A percentile compares a stretch with the other conserved stretches of the same genome.
These are phyloP conservation scores for Anhinga anhinga DNA, from an alignment of 2,113 vertebrate species.

Conservation along the genomic window DNA sequence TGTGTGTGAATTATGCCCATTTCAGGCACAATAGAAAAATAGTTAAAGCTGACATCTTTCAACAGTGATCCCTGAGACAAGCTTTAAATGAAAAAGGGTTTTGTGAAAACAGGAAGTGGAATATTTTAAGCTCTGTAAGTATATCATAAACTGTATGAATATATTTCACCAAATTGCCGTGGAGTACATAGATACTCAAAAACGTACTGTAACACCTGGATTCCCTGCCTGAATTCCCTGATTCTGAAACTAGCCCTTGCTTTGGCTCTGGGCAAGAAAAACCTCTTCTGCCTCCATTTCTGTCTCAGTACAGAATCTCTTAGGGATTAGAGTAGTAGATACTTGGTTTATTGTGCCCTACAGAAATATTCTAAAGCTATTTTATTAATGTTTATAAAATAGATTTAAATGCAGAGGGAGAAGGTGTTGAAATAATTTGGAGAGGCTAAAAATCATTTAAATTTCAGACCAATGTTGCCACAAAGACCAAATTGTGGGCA, in stretches of 20 bases:
- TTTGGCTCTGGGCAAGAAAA: not conserved
- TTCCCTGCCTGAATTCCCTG: not conserved
- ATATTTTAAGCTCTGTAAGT: not conserved
- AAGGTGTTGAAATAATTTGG: not conserved
- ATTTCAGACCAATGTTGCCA: not conserved
- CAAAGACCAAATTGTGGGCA: not conserved
- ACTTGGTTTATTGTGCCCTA: not conserved
- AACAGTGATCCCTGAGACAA: not conserved
- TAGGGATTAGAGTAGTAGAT: not conserved
- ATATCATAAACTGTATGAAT: not conserved
- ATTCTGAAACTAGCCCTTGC: not conserved
- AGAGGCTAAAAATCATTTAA: not conserved
- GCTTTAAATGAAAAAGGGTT: not conserved
- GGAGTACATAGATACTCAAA: not conserved
- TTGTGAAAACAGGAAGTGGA: constrained; percentile 31
- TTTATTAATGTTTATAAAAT: not conserved
- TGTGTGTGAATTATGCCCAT: not conserved
- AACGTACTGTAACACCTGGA: not conserved
- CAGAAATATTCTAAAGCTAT: not conserved
- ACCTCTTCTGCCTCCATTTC: not conserved
- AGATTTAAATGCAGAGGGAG: not conserved
- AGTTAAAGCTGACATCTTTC: not conserved
- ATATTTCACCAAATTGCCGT: not conserved
- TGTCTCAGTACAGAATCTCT: not conserved
- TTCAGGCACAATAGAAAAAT: not conserved